Conservation (phyloP, 2,888 invertebrate species). For the Exocentrus adspersus region DNA sequence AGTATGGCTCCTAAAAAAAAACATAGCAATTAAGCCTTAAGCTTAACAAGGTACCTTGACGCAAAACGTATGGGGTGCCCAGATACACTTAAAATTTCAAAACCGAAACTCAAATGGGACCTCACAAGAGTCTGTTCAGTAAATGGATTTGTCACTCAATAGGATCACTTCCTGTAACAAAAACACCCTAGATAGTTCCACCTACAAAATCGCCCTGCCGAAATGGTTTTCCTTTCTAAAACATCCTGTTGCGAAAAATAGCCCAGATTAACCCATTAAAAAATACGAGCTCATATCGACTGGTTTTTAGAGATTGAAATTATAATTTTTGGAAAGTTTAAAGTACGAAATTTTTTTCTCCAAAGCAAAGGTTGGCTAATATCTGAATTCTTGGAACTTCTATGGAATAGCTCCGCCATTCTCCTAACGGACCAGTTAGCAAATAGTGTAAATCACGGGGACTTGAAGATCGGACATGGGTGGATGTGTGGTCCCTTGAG, state of each 20-base stretch:
- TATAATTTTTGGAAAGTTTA: too few species aligned
- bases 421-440: too few species aligned
- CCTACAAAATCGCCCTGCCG: neutral
- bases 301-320: neutral
- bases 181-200: neutral
- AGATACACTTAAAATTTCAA: neutral
- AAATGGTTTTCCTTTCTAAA: neutral
- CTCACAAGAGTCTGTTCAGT: conserved; percentile 1
- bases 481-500: too few species aligned
- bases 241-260: neutral
- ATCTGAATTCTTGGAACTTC: neutral
- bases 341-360: too few species aligned
- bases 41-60: too few species aligned
- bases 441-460: too few species aligned
- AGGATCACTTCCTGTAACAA: neutral
- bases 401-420: neutral
- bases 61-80: neutral
- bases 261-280: neutral
- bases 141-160: neutral
- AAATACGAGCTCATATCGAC: neutral
- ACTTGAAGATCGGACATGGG: too few species aligned
- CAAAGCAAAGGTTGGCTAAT: too few species aligned
- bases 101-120: neutral
- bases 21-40: too few species aligned
- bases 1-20: neutral